Percentiles rank a stretch among this genome's conserved stretches.
Conservation (phyloP, 2,113 vertebrate genomes). For the Catagonus wagneri region DNA sequence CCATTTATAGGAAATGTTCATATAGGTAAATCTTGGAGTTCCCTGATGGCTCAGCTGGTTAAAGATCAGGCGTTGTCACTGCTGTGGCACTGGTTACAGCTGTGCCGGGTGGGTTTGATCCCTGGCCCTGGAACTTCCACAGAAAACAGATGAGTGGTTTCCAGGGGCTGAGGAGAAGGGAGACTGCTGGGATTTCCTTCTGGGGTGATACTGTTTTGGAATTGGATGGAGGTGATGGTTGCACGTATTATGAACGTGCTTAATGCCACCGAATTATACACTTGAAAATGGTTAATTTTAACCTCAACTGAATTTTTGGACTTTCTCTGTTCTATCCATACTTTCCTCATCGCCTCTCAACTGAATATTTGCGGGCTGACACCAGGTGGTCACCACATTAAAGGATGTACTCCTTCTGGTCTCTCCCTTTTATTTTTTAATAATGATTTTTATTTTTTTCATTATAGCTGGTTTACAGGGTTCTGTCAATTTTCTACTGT, state of each 20-base stretch:
- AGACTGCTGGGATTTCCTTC: background rate
- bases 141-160: background rate
- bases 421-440: background rate
- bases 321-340: background rate
- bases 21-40: background rate
- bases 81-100: too few species aligned
- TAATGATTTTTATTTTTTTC: too few species aligned
- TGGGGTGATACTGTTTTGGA: background rate
- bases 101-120: too few species aligned
- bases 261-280: background rate
- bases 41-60: too few species aligned
- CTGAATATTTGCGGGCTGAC: background rate
- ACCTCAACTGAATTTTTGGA: background rate
- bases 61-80: too few species aligned
- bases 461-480: too few species aligned
- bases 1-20: background rate
- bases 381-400: background rate
- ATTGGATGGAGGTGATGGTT: background rate
- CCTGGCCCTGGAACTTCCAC: too few species aligned
- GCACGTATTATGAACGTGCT: background rate
- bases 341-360: background rate
- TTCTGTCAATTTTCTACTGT: too few species aligned
- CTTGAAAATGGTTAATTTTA: background rate
- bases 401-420: background rate
- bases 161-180: background rate